Percentiles rank a stretch among this genome's conserved stretches.
Conservation (phyloP, 2,888 invertebrate genomes). For the Tachina lurida region DNA sequence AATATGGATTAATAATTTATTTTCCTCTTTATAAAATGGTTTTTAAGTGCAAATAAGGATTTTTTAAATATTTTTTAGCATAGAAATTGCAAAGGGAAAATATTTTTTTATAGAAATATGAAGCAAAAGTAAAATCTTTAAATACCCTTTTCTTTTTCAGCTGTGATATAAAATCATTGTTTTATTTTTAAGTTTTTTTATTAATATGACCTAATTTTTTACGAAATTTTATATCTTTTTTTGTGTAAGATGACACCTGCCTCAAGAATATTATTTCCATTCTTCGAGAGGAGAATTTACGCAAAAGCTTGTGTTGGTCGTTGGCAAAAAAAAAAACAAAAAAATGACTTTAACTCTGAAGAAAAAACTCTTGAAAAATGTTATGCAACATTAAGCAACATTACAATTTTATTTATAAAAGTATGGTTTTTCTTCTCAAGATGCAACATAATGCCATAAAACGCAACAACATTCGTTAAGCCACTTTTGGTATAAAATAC, state of each 20-base stretch:
- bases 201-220: conserved; percentile 37
- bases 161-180: no score
- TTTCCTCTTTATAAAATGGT: conserved; percentile 7
- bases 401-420: conserved; percentile 35
- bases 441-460: conserved; percentile 62
- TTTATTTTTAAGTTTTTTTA: background rate
- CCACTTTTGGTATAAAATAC: conserved; percentile 53
- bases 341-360: background rate
- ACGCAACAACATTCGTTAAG: conserved; percentile 62
- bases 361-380: conserved; percentile 37
- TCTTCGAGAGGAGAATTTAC: conserved; percentile 26
- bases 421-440: conserved; percentile 51
- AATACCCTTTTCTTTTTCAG: background rate
- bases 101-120: background rate
- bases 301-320: conserved; percentile 35
- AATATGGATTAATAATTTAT: no score
- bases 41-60: conserved; percentile 26
- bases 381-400: conserved; percentile 56
- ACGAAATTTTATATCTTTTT: background rate
- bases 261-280: conserved; percentile 51
- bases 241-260: conserved; percentile 24
- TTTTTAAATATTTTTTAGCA: conserved; percentile 4
- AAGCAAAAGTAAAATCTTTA: background rate
- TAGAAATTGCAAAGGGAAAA: background rate
- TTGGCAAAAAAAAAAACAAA: background rate